Percentiles rank a stretch among this genome's conserved stretches.
Evolutionary conservation across 2,113 vertebrate genomes (phyloP).

Genomic region (Fulica atra): DNA sequence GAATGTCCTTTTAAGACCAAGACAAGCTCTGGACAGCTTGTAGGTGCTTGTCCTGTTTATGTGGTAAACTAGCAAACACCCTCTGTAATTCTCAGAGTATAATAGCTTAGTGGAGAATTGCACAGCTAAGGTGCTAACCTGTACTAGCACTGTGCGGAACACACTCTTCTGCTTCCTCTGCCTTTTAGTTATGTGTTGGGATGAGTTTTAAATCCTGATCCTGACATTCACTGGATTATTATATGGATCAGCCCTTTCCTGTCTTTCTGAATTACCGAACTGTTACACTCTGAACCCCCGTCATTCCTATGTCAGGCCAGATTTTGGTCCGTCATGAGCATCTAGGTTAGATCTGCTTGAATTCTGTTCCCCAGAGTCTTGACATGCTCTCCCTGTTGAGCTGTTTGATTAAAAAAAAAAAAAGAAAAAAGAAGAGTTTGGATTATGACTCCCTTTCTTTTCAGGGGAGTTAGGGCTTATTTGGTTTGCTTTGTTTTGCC

Average conservation of each 20-base stretch:
- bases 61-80: neutral
- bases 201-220: conserved; percentile 67
- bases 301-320: conserved; percentile 36
- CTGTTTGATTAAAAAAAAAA: neutral
- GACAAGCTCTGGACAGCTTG: neutral
- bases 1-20: neutral
- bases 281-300: conserved; percentile 65
- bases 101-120: conserved; percentile 35
- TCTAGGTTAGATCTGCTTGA: conserved; percentile 39
- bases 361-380: conserved; percentile 46
- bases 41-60: neutral
- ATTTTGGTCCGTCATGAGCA: conserved; percentile 52
- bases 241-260: conserved; percentile 57
- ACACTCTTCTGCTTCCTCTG: neutral
- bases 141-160: neutral
- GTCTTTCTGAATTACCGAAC: conserved; percentile 58
- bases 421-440: neutral
- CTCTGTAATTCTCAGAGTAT: neutral
- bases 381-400: conserved; percentile 28
- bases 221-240: conserved; percentile 63
- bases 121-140: conserved; percentile 13
- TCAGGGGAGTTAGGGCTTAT: neutral
- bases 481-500: neutral
- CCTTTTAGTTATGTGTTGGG: conserved; percentile 27
- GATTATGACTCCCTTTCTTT: neutral